Percentiles rank a stretch among this genome's conserved stretches.
phyloP scores from a whole-genome alignment of 2,797 vertebrate species.

The Mastacembelus armatus region DNA sequence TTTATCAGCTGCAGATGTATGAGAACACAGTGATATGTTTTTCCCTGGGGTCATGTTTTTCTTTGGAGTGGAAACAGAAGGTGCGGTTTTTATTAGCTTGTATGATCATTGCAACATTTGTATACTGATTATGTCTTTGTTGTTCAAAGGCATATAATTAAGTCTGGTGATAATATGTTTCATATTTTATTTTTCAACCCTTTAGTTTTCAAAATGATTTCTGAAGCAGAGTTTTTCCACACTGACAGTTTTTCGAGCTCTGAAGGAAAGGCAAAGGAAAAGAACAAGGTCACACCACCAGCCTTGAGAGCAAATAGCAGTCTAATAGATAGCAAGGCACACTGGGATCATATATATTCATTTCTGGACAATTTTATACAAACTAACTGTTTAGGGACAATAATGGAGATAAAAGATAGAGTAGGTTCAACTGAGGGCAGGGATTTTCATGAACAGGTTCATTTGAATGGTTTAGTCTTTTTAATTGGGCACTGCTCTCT shows the following conservation, averaged over 20 bases:
- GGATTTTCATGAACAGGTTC: constrained; percentile 12
- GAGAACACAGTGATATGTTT: constrained; percentile 56
- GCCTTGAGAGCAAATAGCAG: constrained; percentile 23
- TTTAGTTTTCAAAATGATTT: constrained; percentile 13
- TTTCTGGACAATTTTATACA: constrained; percentile 29
- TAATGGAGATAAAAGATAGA: constrained; percentile 3
- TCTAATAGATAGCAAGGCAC: constrained; percentile 16
- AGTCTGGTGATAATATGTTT: background rate
- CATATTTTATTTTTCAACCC: background rate
- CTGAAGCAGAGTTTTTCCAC: constrained; percentile 32
- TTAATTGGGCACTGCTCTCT: constrained; percentile 58
- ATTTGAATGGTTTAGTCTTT: constrained; percentile 35
- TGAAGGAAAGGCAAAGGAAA: no score
- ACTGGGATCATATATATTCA: background rate
- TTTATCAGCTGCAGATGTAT: constrained; percentile 42
- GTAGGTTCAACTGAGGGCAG: constrained; percentile 31
- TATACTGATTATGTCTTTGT: constrained; percentile 7
- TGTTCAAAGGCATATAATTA: background rate
- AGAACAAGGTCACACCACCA: constrained; percentile 27
- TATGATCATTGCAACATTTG: constrained; percentile 12
- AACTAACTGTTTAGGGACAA: constrained; percentile 2
- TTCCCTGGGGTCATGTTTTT: constrained; percentile 48
- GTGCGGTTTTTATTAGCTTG: constrained; percentile 47
- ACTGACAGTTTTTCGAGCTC: constrained; percentile 35
- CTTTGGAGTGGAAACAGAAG: constrained; percentile 33